Conservation (phyloP, 2,797 vertebrate species). For the Cottoperca gobio region DNA sequence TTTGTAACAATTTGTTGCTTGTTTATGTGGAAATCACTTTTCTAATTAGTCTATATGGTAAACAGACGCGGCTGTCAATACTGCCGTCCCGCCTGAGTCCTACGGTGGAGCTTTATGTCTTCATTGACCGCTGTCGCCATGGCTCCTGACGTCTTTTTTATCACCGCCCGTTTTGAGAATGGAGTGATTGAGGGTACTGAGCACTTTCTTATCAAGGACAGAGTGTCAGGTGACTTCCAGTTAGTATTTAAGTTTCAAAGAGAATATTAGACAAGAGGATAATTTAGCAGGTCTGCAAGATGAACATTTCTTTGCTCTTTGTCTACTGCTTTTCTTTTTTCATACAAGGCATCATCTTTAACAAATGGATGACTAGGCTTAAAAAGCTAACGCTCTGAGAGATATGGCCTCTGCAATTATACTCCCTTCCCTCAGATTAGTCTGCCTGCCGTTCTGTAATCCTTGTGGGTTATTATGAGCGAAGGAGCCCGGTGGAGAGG, state of each 20-base stretch:
- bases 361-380: constrained; percentile 67
- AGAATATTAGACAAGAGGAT: constrained; percentile 42
- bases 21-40: constrained; percentile 77
- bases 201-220: constrained; percentile 35
- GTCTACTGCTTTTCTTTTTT: neutral
- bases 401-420: constrained; percentile 73
- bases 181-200: constrained; percentile 26
- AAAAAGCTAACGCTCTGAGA: constrained; percentile 58
- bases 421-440: constrained; percentile 73
- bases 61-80: constrained; percentile 57
- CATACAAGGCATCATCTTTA: constrained; percentile 49
- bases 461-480: constrained; percentile 71
- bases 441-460: constrained; percentile 63
- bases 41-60: constrained; percentile 66
- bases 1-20: constrained; percentile 77
- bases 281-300: constrained; percentile 52
- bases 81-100: constrained; percentile 30
- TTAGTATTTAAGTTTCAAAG: constrained; percentile 37
- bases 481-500: constrained; percentile 60
- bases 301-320: constrained; percentile 58
- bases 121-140: constrained; percentile 20
- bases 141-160: constrained; percentile 33
- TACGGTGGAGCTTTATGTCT: constrained; percentile 37
- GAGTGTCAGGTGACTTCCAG: constrained; percentile 21
- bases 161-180: neutral